phyloP scores from a whole-genome alignment of 2,797 vertebrate genomes.

The Coregonus ussuriensis region DNA sequence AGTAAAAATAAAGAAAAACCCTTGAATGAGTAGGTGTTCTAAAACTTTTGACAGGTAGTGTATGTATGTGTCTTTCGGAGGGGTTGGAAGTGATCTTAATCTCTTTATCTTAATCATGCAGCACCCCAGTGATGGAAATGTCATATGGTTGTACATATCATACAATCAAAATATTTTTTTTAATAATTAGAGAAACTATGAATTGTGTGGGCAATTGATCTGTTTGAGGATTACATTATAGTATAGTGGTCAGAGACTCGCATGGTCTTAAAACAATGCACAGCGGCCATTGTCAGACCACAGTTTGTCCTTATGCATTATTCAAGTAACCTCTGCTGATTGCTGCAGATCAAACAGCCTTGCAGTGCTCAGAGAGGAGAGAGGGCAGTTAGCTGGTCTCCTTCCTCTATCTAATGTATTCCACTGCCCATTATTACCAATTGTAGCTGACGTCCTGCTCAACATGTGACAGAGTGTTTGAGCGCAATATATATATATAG shows the following conservation, averaged over 20 bases:
- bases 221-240: too few species aligned
- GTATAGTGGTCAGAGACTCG: background rate
- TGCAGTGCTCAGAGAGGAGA: slow-evolving; percentile 54
- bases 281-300: slow-evolving; percentile 55
- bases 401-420: slow-evolving; percentile 58
- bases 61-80: too few species aligned
- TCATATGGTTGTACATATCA: too few species aligned
- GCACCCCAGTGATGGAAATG: too few species aligned
- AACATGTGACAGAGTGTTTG: slow-evolving; percentile 60
- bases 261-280: slow-evolving; percentile 43
- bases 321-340: slow-evolving; percentile 51
- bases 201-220: too few species aligned
- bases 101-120: slow-evolving; percentile 3
- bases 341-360: slow-evolving; percentile 68
- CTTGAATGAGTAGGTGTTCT: too few species aligned
- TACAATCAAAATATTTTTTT: too few species aligned
- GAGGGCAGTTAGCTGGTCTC: slow-evolving; percentile 29
- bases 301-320: slow-evolving; percentile 67
- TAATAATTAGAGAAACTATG: too few species aligned
- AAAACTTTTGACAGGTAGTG: too few species aligned
- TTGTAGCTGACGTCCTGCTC: slow-evolving; percentile 65
- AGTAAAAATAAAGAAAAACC: too few species aligned
- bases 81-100: too few species aligned
- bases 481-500: slow-evolving; percentile 47
- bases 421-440: slow-evolving; percentile 50